Conservation (phyloP, 2,888 invertebrate genomes). For the Aleiodes testaceus region DNA sequence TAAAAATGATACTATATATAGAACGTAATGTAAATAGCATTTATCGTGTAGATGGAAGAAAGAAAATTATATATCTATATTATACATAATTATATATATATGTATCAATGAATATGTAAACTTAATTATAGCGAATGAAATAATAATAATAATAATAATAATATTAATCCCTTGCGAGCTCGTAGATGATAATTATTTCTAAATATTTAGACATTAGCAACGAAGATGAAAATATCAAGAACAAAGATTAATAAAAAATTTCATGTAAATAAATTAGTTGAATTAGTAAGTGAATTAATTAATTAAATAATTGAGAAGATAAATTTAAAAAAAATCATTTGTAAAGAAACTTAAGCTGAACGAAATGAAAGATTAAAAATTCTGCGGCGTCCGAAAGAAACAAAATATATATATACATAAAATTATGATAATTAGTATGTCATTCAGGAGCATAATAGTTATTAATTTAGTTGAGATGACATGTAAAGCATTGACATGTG, state of each 20-base stretch:
- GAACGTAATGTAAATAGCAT: slow-evolving; percentile 61
- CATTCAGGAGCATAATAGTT: slow-evolving; percentile 5
- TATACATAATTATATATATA: slow-evolving; percentile 40
- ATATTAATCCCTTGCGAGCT: slow-evolving; percentile 25
- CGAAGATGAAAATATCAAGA: slow-evolving; percentile 36
- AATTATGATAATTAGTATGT: background rate
- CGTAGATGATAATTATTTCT: slow-evolving; percentile 36
- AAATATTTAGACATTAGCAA: slow-evolving; percentile 29
- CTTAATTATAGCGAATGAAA: slow-evolving; percentile 16
- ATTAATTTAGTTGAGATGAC: slow-evolving; percentile 6
- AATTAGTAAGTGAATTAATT: slow-evolving; percentile 19
- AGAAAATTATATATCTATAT: slow-evolving; percentile 44
- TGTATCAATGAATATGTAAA: slow-evolving; percentile 41
- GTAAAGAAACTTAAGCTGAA: slow-evolving; percentile 13
- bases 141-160: slow-evolving; percentile 5
- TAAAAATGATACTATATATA: slow-evolving; percentile 52
- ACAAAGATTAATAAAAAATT: slow-evolving; percentile 31
- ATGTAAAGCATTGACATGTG: background rate
- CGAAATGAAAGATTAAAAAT: slow-evolving; percentile 23
- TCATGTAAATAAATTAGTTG: slow-evolving; percentile 38
- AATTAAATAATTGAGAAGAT: slow-evolving; percentile 13
- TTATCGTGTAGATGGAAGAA: slow-evolving; percentile 57
- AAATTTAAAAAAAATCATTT: slow-evolving; percentile 25
- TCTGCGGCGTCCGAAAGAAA: slow-evolving; percentile 12
- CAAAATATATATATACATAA: no score